Conservation (phyloP, 2,113 vertebrate genomes). For the Plecturocebus donacophilus region DNA sequence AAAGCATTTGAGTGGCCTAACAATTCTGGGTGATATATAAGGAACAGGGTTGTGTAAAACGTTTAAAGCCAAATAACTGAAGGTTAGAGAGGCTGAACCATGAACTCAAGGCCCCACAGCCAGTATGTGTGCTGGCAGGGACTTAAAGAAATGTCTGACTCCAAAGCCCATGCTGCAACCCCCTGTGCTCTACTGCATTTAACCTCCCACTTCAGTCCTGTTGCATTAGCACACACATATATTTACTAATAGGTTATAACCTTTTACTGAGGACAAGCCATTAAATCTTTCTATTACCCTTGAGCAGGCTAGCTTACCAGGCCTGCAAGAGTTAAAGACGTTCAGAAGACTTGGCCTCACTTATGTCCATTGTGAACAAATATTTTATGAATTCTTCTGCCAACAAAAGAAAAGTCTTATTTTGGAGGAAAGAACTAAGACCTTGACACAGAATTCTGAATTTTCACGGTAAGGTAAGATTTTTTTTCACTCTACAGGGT, state of each 20-base stretch:
- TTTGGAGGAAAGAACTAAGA: not conserved
- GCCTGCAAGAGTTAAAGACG: not conserved
- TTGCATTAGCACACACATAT: not conserved
- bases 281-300: not conserved
- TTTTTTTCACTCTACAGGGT: not conserved
- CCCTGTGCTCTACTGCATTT: not conserved
- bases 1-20: not conserved
- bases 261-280: not conserved
- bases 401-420: not conserved
- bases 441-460: not conserved
- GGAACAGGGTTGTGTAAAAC: not conserved
- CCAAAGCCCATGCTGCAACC: not conserved
- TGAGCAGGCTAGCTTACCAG: not conserved
- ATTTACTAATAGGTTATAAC: not conserved
- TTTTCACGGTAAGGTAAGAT: not conserved
- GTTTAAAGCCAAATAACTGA: slow-evolving; percentile 8
- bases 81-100: not conserved
- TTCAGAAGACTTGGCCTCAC: not conserved
- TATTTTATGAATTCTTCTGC: not conserved
- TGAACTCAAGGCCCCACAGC: not conserved
- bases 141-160: not conserved
- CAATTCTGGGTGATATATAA: not conserved
- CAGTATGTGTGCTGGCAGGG: not conserved
- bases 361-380: not conserved
- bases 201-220: not conserved